A percentile compares a stretch with the other conserved stretches of the same genome.
phyloP scores from a whole-genome alignment of 2,888 invertebrate genomes.

The Diaperis boleti region DNA sequence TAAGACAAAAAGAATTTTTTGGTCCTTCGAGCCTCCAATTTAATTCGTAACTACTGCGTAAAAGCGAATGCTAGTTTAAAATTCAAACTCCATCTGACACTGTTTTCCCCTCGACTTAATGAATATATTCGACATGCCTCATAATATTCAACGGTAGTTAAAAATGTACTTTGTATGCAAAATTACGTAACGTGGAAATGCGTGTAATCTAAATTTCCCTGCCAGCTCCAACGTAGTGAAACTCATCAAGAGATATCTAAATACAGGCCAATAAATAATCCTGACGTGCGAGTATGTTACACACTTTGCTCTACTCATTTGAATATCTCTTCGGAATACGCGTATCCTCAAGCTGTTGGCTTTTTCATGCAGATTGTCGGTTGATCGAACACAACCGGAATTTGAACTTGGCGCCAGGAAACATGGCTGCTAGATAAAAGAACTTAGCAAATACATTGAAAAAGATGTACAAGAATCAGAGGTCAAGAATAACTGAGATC shows the following conservation, averaged over 20 bases:
- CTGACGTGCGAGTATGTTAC: background rate
- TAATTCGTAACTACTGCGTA: no score
- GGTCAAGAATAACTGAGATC: no score
- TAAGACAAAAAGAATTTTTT: no score
- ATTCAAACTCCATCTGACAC: slow-evolving; percentile 27
- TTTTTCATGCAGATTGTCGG: no score
- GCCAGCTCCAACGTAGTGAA: background rate
- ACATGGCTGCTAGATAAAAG: no score
- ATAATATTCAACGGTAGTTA: slow-evolving; percentile 22
- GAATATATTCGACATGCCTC: slow-evolving; percentile 35
- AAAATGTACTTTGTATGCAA: slow-evolving; percentile 12
- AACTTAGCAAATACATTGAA: no score
- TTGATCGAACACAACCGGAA: no score
- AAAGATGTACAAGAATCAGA: no score
- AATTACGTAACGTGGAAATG: background rate
- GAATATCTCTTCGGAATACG: background rate
- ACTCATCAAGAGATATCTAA: background rate
- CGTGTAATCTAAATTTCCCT: background rate
- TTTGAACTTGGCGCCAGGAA: no score
- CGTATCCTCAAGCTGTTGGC: background rate
- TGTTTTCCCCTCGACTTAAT: slow-evolving; percentile 6
- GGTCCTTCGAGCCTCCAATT: no score
- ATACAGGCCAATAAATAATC: background rate
- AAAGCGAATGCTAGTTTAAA: slow-evolving; percentile 19
- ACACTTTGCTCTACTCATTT: background rate